phyloP scores from a whole-genome alignment of 1,140 invertebrate genomes.

The Zaprionus nigranus region DNA sequence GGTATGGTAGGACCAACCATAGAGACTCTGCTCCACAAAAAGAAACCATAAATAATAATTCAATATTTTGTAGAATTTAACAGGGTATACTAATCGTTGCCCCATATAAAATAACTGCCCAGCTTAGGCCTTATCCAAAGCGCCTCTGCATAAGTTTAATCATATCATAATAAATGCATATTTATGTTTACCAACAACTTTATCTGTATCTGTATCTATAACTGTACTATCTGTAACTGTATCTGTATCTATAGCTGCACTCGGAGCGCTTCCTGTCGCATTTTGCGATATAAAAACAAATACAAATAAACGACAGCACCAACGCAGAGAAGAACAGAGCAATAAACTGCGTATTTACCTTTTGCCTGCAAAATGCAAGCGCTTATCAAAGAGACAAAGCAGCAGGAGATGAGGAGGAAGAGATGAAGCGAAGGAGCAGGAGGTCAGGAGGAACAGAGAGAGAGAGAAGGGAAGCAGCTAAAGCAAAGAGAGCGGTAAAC shows the following conservation, averaged over 20 bases:
- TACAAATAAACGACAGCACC: conserved; percentile 11
- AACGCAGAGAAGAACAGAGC: conserved; percentile 15
- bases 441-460: not conserved
- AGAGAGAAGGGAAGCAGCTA: not conserved
- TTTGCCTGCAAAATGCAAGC: conserved; percentile 35
- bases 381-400: conserved; percentile 20
- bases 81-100: not conserved
- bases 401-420: not conserved
- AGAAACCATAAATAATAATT: too few species aligned
- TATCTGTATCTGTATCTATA: not conserved
- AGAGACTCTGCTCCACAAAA: too few species aligned
- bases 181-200: not conserved
- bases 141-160: not conserved
- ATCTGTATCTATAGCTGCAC: conserved; percentile 14
- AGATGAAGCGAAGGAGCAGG: not conserved
- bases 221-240: not conserved
- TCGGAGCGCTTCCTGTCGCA: conserved; percentile 28
- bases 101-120: too few species aligned
- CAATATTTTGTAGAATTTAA: not conserved
- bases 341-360: conserved; percentile 49
- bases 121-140: not conserved
- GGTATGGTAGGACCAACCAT: too few species aligned
- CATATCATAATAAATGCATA: not conserved
- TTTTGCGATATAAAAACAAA: conserved; percentile 27
- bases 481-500: conserved; percentile 11